Conservation (phyloP, 92 coral and sea anemone genomes). For the Heliopora coerulea region DNA sequence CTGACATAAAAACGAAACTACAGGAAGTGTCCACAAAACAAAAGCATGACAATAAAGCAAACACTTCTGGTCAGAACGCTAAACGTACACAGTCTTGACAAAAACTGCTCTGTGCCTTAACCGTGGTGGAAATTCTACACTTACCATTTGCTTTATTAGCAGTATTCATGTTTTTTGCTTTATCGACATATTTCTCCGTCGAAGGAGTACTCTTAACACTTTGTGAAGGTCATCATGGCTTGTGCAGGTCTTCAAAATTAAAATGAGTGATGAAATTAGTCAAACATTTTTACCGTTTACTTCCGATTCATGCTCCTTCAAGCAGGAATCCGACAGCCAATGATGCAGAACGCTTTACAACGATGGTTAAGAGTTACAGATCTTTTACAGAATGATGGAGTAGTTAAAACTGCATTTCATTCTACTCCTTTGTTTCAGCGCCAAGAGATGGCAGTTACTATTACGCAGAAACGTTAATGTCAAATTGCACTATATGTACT, state of each 20-base stretch:
- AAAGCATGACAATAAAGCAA: neutral
- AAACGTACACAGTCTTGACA: neutral
- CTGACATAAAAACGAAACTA: constrained; percentile 13
- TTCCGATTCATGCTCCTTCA: neutral
- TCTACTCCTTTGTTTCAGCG: no score
- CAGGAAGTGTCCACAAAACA: constrained; percentile 30
- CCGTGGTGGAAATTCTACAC: no score
- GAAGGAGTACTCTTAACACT: neutral
- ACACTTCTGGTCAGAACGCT: neutral
- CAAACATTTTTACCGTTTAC: neutral
- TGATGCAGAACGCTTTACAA: neutral
- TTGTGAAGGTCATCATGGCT: neutral
- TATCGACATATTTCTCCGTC: neutral
- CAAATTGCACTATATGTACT: neutral
- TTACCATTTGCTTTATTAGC: neutral
- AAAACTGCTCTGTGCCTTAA: neutral
- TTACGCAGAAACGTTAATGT: neutral
- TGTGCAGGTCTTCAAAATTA: neutral
- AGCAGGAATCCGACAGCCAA: neutral
- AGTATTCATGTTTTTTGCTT: neutral
- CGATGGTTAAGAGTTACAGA: neutral
- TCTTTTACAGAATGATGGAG: neutral
- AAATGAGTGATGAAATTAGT: neutral
- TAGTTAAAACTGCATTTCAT: no score
- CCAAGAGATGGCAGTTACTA: neutral